Percentiles rank a stretch among this genome's conserved stretches.
phyloP scores from a whole-genome alignment of 2,888 invertebrate genomes.

The Chrysolina haemoptera region DNA sequence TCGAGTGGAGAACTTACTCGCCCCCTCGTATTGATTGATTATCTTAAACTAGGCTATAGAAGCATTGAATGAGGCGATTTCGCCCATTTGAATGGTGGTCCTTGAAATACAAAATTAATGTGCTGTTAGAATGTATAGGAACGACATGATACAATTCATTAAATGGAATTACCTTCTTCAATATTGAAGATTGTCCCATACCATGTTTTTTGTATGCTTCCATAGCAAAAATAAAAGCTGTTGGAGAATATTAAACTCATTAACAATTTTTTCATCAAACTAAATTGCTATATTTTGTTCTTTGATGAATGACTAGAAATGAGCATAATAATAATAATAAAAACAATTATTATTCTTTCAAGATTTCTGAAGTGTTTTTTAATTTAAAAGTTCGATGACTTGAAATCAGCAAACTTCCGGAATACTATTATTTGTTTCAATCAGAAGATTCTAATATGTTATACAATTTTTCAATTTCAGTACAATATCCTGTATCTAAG shows the following conservation, averaged over 20 bases:
- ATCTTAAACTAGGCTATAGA: conserved; percentile 57
- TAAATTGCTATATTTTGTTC: too few species aligned
- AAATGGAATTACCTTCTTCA: not conserved
- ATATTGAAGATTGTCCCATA: not conserved
- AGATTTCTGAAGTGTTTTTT: too few species aligned
- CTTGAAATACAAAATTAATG: not conserved
- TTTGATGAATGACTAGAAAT: not conserved
- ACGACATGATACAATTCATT: not conserved
- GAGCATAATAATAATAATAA: not conserved
- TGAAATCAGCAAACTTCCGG: too few species aligned
- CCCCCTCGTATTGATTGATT: conserved; percentile 58
- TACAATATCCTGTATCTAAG: too few species aligned
- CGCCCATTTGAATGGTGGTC: not conserved
- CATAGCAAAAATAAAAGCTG: not conserved
- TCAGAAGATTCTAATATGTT: too few species aligned
- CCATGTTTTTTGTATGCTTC: conserved; percentile 10
- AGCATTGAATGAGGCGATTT: conserved; percentile 52
- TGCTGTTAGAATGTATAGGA: not conserved
- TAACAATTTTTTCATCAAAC: too few species aligned
- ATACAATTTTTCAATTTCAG: too few species aligned
- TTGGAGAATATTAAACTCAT: not conserved
- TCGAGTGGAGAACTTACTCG: conserved; percentile 26
- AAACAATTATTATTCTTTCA: too few species aligned
- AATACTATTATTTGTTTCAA: too few species aligned
- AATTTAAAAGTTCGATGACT: too few species aligned